Evolutionary conservation across 2,888 invertebrate species (phyloP), one percentile per base, ranked within the genome.

Genomic region (Theretra japonica): DNA sequence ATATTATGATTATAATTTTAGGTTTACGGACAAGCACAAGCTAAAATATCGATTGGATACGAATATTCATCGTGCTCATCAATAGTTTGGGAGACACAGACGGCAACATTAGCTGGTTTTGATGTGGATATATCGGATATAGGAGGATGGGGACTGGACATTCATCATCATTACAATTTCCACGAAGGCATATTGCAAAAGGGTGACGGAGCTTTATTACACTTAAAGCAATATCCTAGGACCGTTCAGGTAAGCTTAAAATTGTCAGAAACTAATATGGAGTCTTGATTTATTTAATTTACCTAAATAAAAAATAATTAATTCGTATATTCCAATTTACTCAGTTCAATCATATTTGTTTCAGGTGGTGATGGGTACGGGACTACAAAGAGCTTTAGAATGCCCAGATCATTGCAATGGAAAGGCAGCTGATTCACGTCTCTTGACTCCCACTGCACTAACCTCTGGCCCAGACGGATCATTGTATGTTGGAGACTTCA

Each of bases 141-240:
- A 71, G 99, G 99, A 0, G 99, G 99, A 68, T 99, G 99, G 99
- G 99, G 99, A 70, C 94, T 99, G 71, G 98, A 99, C 88, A 98
- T 99, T 76, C 99, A 99, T 92, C 99, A 99, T 91, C 98, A 99
- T 89, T 99, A 99, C 92, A 99, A 99, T 90, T 99, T 99, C 95
- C 98, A 99, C 86, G 99, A 99, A 95, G 99, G 98, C 28, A 99
- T 99, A 76, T 94, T 99, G 62, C 99, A 99, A 90, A 99, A 99
- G 88, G 99, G 99, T 57, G 99, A 99, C 86, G 99, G 99, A 71
- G 98, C 98, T 2, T 97, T 98, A 60, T 95, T 99, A 53, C 99
- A 99, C 90, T 96, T 99, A 90, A 99, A 98, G 85, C 97, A 98
- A 85, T 98, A 98, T 85, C 98, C 98, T 62, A 95, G 98, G 80